Conservation (phyloP, 2,888 invertebrate genomes). For the Plagodis pulveraria region DNA sequence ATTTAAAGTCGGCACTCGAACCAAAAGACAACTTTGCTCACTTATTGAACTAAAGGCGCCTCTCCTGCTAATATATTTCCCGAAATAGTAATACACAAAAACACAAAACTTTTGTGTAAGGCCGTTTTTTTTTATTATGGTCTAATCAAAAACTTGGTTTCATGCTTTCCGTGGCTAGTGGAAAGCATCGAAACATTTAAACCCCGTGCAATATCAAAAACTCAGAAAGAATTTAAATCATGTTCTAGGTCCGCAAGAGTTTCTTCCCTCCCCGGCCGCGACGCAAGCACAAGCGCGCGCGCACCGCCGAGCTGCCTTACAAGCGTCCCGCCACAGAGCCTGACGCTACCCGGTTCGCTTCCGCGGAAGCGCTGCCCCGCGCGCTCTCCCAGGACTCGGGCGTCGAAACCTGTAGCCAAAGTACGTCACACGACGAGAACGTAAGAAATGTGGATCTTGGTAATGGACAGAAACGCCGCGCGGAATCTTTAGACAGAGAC, state of each 20-base stretch:
- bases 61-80: too few relatives aligned
- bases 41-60: too few relatives aligned
- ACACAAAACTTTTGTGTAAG: too few relatives aligned
- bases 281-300: conserved; percentile 61
- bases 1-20: too few relatives aligned
- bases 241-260: conserved; percentile 86
- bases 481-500: conserved; percentile 37
- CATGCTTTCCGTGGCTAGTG: too few relatives aligned
- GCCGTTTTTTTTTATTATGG: not conserved
- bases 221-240: not conserved
- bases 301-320: conserved; percentile 84
- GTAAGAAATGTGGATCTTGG: conserved; percentile 2
- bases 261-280: conserved; percentile 88
- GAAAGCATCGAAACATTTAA: too few relatives aligned
- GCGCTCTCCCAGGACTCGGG: conserved; percentile 67
- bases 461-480: conserved; percentile 25
- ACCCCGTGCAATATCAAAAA: too few relatives aligned
- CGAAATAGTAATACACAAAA: too few relatives aligned
- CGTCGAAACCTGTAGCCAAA: conserved; percentile 63
- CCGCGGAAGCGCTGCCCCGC: conserved; percentile 34
- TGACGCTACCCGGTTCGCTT: conserved; percentile 28
- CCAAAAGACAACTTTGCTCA: too few relatives aligned
- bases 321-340: conserved; percentile 46
- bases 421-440: conserved; percentile 18
- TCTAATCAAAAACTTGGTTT: too few relatives aligned